phyloP scores from a whole-genome alignment of 1,140 invertebrate genomes.

The Scylla paramamosain region DNA sequence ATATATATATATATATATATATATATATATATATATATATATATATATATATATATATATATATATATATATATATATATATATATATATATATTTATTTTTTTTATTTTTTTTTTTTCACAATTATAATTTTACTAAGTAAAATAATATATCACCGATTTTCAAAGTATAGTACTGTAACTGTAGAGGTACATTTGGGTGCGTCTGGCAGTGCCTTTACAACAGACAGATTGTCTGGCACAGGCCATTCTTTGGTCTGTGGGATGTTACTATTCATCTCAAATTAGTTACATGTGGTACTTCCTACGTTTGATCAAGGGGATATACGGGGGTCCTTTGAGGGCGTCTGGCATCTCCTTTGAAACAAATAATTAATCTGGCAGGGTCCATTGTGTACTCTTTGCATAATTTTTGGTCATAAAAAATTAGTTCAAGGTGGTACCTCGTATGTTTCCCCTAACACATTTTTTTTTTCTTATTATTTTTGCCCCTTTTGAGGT shows the following conservation, averaged over 20 bases:
- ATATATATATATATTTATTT: too few relatives aligned
- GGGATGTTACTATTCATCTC: slow-evolving; percentile 37
- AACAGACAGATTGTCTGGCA: slow-evolving; percentile 29
- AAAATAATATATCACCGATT: too few relatives aligned
- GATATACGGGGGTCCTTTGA: background rate
- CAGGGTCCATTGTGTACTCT: background rate
- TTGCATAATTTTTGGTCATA: background rate
- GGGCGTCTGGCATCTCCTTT: slow-evolving; percentile 16
- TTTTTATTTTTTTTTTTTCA: too few relatives aligned
- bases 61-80: too few relatives aligned
- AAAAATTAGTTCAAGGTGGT: slow-evolving; percentile 45
- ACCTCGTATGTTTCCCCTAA: slow-evolving; percentile 30
- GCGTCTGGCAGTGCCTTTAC: background rate
- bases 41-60: too few relatives aligned
- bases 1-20: too few relatives aligned
- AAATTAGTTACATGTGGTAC: slow-evolving; percentile 43
- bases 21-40: too few relatives aligned
- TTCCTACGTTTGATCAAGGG: slow-evolving; percentile 11
- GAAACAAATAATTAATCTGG: background rate
- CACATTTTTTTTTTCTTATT: background rate
- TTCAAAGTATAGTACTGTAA: too few relatives aligned
- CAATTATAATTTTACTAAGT: too few relatives aligned
- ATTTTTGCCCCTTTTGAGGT: slow-evolving; percentile 36
- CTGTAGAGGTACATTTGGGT: too few relatives aligned
- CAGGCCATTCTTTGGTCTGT: background rate